Conservation (phyloP, 2,113 vertebrate species). For the Elgaria multicarinata region DNA sequence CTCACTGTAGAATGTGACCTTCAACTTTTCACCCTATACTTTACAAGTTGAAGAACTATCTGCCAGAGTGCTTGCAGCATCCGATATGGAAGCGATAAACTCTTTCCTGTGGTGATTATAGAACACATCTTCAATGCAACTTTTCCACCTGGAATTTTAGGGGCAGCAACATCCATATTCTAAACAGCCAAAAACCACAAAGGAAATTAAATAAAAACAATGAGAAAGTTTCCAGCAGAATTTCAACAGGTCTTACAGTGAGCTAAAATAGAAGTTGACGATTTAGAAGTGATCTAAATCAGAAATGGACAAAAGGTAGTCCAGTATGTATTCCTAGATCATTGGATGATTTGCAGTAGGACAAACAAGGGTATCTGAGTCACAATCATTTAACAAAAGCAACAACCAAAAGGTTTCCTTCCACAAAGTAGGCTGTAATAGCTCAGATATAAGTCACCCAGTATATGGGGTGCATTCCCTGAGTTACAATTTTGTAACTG, state of each 20-base stretch:
- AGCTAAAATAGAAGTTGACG: not conserved
- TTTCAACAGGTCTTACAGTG: not conserved
- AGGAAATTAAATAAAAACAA: not conserved
- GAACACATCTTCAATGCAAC: not conserved
- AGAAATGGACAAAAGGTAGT: not conserved
- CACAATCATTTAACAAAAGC: not conserved
- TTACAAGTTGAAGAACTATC: not conserved
- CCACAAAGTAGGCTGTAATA: not conserved
- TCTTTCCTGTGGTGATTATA: not conserved
- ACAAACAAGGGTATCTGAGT: not conserved
- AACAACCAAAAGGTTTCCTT: not conserved
- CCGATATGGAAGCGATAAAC: not conserved
- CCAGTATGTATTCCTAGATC: not conserved
- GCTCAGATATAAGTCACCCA: too few species aligned
- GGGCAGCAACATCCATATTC: not conserved
- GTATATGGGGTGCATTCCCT: not conserved
- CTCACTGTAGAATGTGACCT: not conserved
- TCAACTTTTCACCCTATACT: not conserved
- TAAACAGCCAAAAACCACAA: not conserved
- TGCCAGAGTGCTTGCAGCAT: not conserved
- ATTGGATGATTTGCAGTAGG: not conserved
- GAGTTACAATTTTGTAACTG: not conserved
- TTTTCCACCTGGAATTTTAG: not conserved
- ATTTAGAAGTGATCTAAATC: not conserved
- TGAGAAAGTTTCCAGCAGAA: not conserved